Percentiles rank a stretch among this genome's conserved stretches.
Conservation (phyloP, 2,888 invertebrate genomes). For the Platycheirus rosarum region DNA sequence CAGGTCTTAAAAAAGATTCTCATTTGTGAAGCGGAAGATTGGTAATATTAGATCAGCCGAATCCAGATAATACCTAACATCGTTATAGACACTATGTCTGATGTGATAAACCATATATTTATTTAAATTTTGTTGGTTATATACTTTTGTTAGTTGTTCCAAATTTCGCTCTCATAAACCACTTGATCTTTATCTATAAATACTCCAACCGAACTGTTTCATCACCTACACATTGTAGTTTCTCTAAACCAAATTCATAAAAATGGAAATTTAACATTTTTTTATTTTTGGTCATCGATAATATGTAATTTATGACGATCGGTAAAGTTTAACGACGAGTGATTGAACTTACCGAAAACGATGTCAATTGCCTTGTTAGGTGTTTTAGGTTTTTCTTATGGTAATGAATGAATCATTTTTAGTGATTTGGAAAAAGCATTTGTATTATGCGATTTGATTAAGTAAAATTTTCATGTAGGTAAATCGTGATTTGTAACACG, state of each 20-base stretch:
- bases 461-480: slow-evolving; percentile 10
- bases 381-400: slow-evolving; percentile 4
- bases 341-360: slow-evolving; percentile 59
- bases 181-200: slow-evolving; percentile 34
- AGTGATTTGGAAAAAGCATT: slow-evolving; percentile 21
- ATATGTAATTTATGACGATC: slow-evolving; percentile 43
- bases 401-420: slow-evolving; percentile 12
- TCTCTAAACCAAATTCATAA: slow-evolving; percentile 46
- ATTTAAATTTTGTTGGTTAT: no score
- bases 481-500: slow-evolving; percentile 20
- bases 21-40: no score
- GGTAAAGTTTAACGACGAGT: slow-evolving; percentile 43
- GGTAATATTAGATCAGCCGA: no score
- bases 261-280: slow-evolving; percentile 45
- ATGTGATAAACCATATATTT: no score
- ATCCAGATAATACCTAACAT: no score
- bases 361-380: slow-evolving; percentile 45
- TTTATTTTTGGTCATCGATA: slow-evolving; percentile 37
- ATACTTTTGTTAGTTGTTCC: no score
- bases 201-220: background rate
- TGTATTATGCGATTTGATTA: slow-evolving; percentile 37
- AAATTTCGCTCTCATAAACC: slow-evolving; percentile 33
- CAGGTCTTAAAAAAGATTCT: no score
- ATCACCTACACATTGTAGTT: slow-evolving; percentile 46
- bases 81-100: no score